Evolutionary conservation across 2,113 vertebrate species (phyloP).

Genomic region (Morone saxatilis): DNA sequence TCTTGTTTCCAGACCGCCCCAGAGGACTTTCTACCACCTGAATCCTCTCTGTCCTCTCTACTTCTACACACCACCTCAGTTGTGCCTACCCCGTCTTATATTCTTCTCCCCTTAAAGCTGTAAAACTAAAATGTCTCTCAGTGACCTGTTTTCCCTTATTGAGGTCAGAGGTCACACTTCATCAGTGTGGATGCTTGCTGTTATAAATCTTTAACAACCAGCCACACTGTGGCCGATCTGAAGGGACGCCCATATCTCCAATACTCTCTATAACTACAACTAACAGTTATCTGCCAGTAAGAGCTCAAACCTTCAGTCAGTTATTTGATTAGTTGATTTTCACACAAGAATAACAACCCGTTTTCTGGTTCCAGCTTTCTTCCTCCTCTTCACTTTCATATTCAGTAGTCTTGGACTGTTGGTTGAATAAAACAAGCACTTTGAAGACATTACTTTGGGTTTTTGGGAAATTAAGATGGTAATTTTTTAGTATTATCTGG

Average conservation of each 20-base stretch:
- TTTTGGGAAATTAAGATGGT: neutral
- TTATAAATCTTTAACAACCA: neutral
- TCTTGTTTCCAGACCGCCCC: slow-evolving; percentile 11
- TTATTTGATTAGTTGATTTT: neutral
- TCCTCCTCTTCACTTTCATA: neutral
- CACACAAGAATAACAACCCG: neutral
- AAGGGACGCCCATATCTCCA: neutral
- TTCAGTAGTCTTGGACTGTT: neutral
- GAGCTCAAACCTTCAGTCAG: neutral
- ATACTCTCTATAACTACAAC: neutral
- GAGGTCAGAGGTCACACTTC: slow-evolving; percentile 41
- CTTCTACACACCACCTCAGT: neutral
- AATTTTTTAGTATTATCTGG: neutral
- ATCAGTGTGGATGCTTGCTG: neutral
- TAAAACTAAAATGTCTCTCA: neutral
- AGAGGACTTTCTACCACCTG: slow-evolving; percentile 18
- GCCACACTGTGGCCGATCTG: neutral
- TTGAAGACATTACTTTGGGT: neutral
- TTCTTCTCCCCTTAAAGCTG: neutral
- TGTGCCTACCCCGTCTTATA: neutral
- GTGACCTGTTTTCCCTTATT: neutral
- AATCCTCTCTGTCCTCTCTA: slow-evolving; percentile 4
- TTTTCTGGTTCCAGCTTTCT: neutral
- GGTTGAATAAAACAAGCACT: neutral
- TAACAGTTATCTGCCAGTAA: neutral